Base-by-base conservation (phyloP, 2,888 invertebrate genomes). In the Doris montereyensis region DNA sequence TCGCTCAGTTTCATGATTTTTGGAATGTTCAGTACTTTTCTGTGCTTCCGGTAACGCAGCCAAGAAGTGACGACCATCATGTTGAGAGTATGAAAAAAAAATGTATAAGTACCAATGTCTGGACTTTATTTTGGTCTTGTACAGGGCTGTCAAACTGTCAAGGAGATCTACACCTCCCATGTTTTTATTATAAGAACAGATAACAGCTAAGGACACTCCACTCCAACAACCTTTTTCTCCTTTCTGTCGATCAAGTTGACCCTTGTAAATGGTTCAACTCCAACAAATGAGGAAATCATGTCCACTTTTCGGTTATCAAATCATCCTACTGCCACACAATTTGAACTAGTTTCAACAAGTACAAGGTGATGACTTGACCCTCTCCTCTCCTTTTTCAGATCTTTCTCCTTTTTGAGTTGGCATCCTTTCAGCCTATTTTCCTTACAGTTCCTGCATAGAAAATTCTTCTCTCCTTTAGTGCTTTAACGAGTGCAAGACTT, bases 231-330 rank as follows among this genome's bases (percentile, higher is more conserved):
- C 21, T 57, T 26, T 58, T 81, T 81, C 5, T 41, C 24, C 13
- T 71, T 78, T 24, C 58, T 76, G 78, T 75, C 76, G 52, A 41
- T 76, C 17, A 78, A 21, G 28, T 60, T 75, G 5, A 35, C 67
- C n/a, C 24, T 13, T 24, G 2, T 24, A 4, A 60, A 24, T 10
- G 83, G 84, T 28, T 84, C 80, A 30, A 65, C 41, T 24, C 81
- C 82, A 68, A 81, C 72, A 52, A 41, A 83, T 3, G 81, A 81
- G 2, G 84, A 84, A 4, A 82, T 13, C 8, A 81, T 28, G 73
- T 79, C 78, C 1, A 83, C 83, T 32, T 77, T 17, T 77, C 78
- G 78, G 35, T 83, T 85, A 78, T 83, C 84, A 77, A 76, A 82
- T 84, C 83, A 84, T 21, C 83, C 57, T 13, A 84, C 77, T n/a